phyloP scores from a whole-genome alignment of 2,888 invertebrate species.

The Agrochola lota region DNA sequence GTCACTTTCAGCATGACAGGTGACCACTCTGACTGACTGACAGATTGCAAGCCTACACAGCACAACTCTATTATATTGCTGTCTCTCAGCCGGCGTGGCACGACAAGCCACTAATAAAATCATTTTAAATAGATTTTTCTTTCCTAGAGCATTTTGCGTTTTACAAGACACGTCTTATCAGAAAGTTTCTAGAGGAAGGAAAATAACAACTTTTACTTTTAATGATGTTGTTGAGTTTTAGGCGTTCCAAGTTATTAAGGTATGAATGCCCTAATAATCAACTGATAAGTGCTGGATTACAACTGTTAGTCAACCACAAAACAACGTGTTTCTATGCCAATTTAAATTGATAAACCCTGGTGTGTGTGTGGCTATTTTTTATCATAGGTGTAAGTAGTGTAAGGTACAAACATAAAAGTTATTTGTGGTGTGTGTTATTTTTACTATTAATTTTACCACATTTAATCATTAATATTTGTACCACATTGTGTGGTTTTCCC shows the following conservation, averaged over 20 bases:
- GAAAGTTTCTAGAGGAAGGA: neutral
- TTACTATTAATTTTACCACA: neutral
- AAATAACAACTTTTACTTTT: neutral
- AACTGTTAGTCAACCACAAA: neutral
- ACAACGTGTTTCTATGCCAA: neutral
- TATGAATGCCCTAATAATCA: too few species aligned
- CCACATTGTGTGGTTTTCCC: conserved; percentile 6
- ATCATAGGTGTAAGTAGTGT: neutral
- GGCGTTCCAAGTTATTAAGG: neutral
- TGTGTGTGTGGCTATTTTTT: too few species aligned
- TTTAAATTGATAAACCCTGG: neutral
- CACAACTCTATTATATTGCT: neutral
- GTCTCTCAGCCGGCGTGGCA: neutral
- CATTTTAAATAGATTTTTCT: neutral
- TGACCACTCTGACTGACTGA: neutral
- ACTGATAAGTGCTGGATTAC: neutral
- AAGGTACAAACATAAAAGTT: neutral
- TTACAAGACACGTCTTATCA: neutral
- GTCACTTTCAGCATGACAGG: neutral
- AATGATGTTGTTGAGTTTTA: neutral
- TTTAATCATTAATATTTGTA: neutral
- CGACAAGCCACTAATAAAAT: neutral
- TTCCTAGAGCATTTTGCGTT: neutral
- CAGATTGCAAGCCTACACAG: neutral
- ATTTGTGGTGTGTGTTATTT: neutral